Evolutionary conservation across 2,797 vertebrate genomes (phyloP).

Genomic region (Eulemur albifrons): DNA sequence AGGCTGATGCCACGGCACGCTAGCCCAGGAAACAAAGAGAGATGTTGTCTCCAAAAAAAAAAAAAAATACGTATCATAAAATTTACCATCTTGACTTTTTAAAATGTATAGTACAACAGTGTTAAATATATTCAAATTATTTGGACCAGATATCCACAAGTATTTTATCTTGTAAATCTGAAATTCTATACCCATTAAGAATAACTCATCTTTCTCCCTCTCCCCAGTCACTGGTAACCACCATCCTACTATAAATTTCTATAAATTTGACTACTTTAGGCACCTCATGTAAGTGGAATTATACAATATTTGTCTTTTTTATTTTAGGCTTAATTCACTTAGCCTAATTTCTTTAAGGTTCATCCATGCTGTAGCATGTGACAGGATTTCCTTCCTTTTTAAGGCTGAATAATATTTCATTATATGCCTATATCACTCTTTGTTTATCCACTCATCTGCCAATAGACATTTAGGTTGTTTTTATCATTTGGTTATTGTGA

Average conservation of each 20-base stretch:
- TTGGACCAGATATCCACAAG: neutral
- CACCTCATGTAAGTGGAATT: neutral
- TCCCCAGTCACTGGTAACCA: neutral
- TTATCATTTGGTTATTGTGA: neutral
- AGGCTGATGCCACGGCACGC: too few species aligned
- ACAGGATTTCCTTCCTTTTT: neutral
- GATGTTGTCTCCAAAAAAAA: too few species aligned
- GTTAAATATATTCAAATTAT: neutral
- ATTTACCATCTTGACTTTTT: neutral
- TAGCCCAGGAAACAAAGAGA: too few species aligned
- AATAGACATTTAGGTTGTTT: neutral
- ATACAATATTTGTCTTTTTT: neutral
- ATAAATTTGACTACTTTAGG: neutral
- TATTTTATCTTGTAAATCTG: neutral
- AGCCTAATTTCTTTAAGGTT: neutral
- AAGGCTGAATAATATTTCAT: neutral
- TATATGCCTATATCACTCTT: neutral
- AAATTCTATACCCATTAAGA: neutral
- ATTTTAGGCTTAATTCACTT: neutral
- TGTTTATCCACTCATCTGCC: neutral
- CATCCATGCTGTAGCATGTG: neutral
- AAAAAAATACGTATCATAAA: neutral
- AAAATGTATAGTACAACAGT: neutral
- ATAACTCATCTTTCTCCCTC: neutral
- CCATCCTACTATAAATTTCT: neutral